Percentiles rank a stretch among this genome's conserved stretches.
phyloP scores from a whole-genome alignment of 2,888 invertebrate genomes.

The Drosophila demipolita region DNA sequence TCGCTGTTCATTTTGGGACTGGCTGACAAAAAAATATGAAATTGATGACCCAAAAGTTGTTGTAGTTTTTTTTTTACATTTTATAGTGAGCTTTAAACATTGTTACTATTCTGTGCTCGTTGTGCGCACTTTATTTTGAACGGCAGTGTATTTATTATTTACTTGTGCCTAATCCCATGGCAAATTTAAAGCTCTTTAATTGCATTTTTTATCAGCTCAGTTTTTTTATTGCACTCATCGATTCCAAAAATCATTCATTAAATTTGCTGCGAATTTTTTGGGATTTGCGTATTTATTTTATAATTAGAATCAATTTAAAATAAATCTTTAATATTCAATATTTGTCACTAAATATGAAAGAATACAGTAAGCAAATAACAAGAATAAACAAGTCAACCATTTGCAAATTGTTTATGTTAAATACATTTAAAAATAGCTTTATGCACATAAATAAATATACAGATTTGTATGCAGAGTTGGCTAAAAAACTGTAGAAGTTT shows the following conservation, averaged over 20 bases:
- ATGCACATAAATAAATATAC: background rate
- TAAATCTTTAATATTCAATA: slow-evolving; percentile 37
- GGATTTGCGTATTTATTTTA: slow-evolving; percentile 27
- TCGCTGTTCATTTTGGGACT: slow-evolving; percentile 26
- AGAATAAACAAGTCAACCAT: slow-evolving; percentile 20
- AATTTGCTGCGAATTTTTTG: slow-evolving; percentile 10
- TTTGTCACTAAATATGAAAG: slow-evolving; percentile 18
- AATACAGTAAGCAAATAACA: slow-evolving; percentile 33
- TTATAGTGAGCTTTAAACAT: slow-evolving; percentile 7
- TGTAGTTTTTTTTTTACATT: slow-evolving; percentile 11
- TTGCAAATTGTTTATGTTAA: slow-evolving; percentile 9
- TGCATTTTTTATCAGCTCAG: background rate
- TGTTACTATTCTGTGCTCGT: background rate
- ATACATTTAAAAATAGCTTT: background rate
- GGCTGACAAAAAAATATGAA: slow-evolving; percentile 25
- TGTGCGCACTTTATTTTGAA: slow-evolving; percentile 12
- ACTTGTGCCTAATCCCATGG: background rate
- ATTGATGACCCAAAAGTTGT: slow-evolving; percentile 49
- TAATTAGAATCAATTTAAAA: slow-evolving; percentile 37
- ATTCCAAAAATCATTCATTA: background rate
- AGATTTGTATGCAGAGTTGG: background rate
- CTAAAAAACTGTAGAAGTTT: background rate
- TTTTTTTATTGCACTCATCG: background rate
- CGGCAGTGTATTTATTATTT: slow-evolving; percentile 17
- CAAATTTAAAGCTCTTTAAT: background rate